Evolutionary conservation across 1,140 invertebrate species (phyloP).

Genomic region (Eurosta solidaginis): DNA sequence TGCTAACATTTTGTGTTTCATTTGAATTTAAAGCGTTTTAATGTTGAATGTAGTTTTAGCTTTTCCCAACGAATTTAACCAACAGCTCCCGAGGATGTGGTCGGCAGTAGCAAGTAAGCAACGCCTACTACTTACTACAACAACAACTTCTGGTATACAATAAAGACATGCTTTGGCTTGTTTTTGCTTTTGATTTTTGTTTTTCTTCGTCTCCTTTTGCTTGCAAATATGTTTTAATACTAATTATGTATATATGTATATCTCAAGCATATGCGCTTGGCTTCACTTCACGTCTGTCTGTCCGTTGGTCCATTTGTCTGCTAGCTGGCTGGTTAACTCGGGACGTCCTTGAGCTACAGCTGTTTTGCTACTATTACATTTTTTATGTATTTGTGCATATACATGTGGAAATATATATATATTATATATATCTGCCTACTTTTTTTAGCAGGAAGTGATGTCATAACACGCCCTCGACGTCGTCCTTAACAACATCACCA

Average conservation of each 20-base stretch:
- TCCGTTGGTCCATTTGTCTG: background rate
- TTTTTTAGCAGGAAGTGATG: background rate
- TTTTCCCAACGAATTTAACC: background rate
- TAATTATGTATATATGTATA: too few relatives aligned
- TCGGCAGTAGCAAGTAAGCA: background rate
- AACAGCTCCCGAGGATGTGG: background rate
- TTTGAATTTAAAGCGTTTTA: background rate
- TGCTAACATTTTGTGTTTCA: background rate
- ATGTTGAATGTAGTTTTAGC: background rate
- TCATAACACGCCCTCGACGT: conserved; percentile 9
- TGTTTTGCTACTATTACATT: background rate
- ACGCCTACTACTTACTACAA: conserved; percentile 3
- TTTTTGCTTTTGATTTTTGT: background rate
- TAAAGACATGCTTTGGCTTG: background rate
- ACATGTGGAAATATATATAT: background rate
- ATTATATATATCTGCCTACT: too few relatives aligned
- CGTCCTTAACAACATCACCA: background rate
- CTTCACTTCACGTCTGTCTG: background rate
- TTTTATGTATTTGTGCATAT: background rate
- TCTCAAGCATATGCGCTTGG: background rate
- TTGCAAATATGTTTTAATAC: background rate
- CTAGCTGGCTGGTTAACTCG: background rate
- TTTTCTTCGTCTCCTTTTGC: background rate
- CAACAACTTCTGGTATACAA: background rate
- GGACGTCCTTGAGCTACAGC: conserved; percentile 18